Conservation (phyloP, 1,140 invertebrate genomes). For the Penaeus chinensis region DNA sequence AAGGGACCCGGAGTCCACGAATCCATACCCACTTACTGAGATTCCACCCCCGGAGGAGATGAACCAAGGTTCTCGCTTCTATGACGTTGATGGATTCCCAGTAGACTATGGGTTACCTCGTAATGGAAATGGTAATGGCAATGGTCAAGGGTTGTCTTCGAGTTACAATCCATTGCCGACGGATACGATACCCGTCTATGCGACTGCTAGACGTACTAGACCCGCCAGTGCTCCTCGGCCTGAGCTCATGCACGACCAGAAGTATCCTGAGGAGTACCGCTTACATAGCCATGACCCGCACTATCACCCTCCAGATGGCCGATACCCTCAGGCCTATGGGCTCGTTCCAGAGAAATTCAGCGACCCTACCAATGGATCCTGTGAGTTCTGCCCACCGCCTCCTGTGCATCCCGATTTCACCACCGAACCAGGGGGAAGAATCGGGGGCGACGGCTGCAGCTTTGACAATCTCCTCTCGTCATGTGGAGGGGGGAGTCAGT, state of each 20-base stretch:
- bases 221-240: constrained; percentile 15
- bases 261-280: constrained; percentile 50
- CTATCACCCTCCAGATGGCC: constrained; percentile 49
- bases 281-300: constrained; percentile 33
- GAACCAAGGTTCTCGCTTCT: constrained; percentile 48
- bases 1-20: constrained; percentile 43
- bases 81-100: constrained; percentile 43
- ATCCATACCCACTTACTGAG: constrained; percentile 59
- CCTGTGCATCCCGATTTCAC: constrained; percentile 31
- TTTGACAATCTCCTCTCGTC: constrained; percentile 62
- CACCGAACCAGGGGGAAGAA: constrained; percentile 42
- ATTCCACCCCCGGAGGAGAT: constrained; percentile 52
- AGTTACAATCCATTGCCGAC: constrained; percentile 53
- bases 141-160: constrained; percentile 22
- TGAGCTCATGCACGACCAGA: constrained; percentile 56
- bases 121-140: constrained; percentile 32
- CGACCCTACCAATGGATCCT: constrained; percentile 33
- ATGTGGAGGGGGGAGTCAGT: constrained; percentile 56
- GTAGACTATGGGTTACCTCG: constrained; percentile 47
- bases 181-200: constrained; percentile 41
- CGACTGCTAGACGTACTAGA: constrained; percentile 43
- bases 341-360: constrained; percentile 44
- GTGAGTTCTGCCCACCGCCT: constrained; percentile 50
- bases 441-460: constrained; percentile 62
- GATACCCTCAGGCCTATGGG: constrained; percentile 55